Base-by-base conservation (phyloP, 1,140 invertebrate genomes). In the Chelonus insularis region DNA sequence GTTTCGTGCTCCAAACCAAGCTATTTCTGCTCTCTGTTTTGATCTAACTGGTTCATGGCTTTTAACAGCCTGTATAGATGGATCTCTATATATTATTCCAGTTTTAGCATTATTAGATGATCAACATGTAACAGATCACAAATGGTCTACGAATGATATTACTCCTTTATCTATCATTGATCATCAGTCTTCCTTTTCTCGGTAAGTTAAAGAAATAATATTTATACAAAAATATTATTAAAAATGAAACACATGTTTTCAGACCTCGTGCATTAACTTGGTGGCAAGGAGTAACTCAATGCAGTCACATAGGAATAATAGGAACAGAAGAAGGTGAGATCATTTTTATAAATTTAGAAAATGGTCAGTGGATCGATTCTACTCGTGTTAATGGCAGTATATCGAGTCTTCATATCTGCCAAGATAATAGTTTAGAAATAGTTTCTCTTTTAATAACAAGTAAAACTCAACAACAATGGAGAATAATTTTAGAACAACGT, bases 301-400 rank as follows among this genome's bases (percentile, higher is more conserved):
- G 84, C 56, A 81, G 83, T 67, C 85, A 88, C 57, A 83, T 88
- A 66, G 89, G 86, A 25, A 84, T 92, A 37, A 83, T 91, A 62
- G 90, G 89, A 21, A 90, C 87, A 55, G 88, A 89, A 68, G 82
- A 85, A 67, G 90, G 91, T 16, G 87, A 88, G 62, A 84, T 92
- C 64, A 80, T 86, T 45, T 86, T 92, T 74, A 81, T 92, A 47
- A 88, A 90, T 74, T 79, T 92, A 9, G 84, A 85, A 39, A 87
- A 82, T 72, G 87, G 87, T n/a, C 83, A 85, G 21, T 85, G 86
- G 73, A 83, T 90, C 25, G 86, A 86, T 25, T 83, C 82, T 39
- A 87, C 87, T n/a, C 82, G 83, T 51, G 81, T 91, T 43, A 84
- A 82, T 52, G 87, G 85, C 37, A 74, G 80, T 16, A 84, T 92